A percentile compares a stretch with the other conserved stretches of the same genome.
Conservation (phyloP, 2,888 invertebrate genomes). For the Cartodere bifasciata region DNA sequence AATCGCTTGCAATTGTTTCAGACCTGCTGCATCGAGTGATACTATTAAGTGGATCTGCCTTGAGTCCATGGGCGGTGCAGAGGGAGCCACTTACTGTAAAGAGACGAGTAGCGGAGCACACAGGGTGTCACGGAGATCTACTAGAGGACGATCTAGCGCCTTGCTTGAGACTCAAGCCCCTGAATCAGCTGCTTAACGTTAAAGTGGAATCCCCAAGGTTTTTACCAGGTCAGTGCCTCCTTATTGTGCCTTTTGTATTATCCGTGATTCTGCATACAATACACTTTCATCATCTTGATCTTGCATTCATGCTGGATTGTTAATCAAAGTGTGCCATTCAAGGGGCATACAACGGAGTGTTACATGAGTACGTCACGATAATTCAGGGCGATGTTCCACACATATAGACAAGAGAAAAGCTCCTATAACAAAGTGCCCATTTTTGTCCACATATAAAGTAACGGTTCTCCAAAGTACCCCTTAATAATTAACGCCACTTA, state of each 20-base stretch:
- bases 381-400: too few species aligned
- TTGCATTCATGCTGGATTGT: too few species aligned
- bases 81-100: slow-evolving; percentile 72
- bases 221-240: slow-evolving; percentile 44
- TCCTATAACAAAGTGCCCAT: too few species aligned
- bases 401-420: too few species aligned
- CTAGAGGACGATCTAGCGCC: slow-evolving; percentile 74
- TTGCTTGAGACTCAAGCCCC: slow-evolving; percentile 67
- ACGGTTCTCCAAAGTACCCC: too few species aligned
- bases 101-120: slow-evolving; percentile 67
- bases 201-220: slow-evolving; percentile 70
- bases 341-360: too few species aligned
- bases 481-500: too few species aligned
- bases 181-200: slow-evolving; percentile 60
- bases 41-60: slow-evolving; percentile 77
- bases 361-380: too few species aligned
- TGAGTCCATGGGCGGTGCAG: slow-evolving; percentile 87
- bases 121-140: slow-evolving; percentile 71
- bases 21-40: slow-evolving; percentile 80
- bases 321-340: too few species aligned
- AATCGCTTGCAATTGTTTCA: slow-evolving; percentile 32
- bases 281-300: too few species aligned
- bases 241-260: background rate
- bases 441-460: too few species aligned
- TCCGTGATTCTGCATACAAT: too few species aligned